A percentile compares a stretch with the other conserved stretches of the same genome.
These are phyloP conservation scores for Plagiodera versicolora DNA, from an alignment of 2,888 invertebrate species.

Conservation along the genomic window DNA sequence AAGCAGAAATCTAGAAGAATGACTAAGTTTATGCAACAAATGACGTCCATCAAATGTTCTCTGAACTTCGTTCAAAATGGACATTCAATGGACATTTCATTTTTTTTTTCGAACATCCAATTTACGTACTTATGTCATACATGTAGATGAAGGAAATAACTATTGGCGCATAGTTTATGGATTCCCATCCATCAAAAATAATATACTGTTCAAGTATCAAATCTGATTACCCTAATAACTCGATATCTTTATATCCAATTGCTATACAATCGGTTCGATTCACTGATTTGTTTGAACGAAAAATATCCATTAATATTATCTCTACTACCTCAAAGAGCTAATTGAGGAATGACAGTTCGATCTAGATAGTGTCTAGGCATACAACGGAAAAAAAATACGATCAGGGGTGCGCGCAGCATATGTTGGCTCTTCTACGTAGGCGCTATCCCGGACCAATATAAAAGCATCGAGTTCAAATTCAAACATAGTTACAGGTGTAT, in stretches of 20 bases:
- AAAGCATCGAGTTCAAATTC: conserved; percentile 25
- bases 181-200: background rate
- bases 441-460: conserved; percentile 23
- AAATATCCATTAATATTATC: conserved; percentile 22
- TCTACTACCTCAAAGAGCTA: conserved; percentile 16
- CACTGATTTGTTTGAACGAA: conserved; percentile 19
- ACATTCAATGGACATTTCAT: too few relatives aligned
- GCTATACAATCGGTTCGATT: conserved; percentile 13
- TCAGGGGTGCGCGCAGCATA: conserved; percentile 19
- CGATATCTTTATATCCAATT: background rate
- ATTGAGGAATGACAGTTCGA: conserved; percentile 18
- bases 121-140: too few relatives aligned
- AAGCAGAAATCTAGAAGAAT: too few relatives aligned
- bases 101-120: too few relatives aligned
- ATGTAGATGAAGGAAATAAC: too few relatives aligned
- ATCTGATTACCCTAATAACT: background rate
- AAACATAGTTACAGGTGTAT: conserved; percentile 28
- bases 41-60: too few relatives aligned
- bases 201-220: background rate
- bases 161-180: background rate
- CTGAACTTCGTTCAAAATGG: too few relatives aligned
- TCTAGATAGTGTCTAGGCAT: conserved; percentile 19
- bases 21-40: too few relatives aligned
- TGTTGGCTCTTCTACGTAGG: conserved; percentile 25
- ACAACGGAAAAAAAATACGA: background rate